These are phyloP conservation scores for Heterohyrax brucei DNA, from an alignment of 2,797 vertebrate genomes.

Conservation along the genomic window DNA sequence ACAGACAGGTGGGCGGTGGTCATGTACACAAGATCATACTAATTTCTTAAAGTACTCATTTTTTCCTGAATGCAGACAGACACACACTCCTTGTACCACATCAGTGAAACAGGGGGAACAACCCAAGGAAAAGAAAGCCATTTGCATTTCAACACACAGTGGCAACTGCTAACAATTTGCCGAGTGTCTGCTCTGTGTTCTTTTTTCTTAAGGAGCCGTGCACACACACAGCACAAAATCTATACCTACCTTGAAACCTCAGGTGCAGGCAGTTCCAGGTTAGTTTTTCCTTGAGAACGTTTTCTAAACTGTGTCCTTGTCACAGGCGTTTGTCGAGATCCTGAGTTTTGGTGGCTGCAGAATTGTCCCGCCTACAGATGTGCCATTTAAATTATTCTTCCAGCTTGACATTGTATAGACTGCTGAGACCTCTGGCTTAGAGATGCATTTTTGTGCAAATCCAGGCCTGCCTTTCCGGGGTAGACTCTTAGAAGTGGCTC, in stretches of 20 bases:
- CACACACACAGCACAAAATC: accelerated
- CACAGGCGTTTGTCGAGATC: background rate
- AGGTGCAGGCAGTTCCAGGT: background rate
- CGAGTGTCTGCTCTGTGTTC: background rate
- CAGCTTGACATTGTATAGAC: accelerated
- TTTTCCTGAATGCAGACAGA: background rate
- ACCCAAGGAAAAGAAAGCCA: accelerated
- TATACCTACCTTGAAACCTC: background rate
- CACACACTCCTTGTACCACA: accelerated
- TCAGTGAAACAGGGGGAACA: accelerated
- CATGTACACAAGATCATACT: background rate
- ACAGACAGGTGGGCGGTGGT: too few species aligned
- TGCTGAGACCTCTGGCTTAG: accelerated
- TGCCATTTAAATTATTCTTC: too few species aligned
- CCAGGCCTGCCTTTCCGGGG: background rate
- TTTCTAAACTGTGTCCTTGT: background rate
- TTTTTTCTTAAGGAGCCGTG: background rate
- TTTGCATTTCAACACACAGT: accelerated
- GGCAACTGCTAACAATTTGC: too few species aligned
- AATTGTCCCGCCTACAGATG: accelerated
- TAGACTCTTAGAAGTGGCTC: background rate
- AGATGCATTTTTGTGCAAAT: background rate
- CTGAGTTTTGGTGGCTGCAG: background rate
- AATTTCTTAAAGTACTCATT: background rate
- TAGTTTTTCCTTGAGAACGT: accelerated